Evolutionary conservation across 2,113 vertebrate genomes (phyloP).

Genomic region (Merops nubicus): DNA sequence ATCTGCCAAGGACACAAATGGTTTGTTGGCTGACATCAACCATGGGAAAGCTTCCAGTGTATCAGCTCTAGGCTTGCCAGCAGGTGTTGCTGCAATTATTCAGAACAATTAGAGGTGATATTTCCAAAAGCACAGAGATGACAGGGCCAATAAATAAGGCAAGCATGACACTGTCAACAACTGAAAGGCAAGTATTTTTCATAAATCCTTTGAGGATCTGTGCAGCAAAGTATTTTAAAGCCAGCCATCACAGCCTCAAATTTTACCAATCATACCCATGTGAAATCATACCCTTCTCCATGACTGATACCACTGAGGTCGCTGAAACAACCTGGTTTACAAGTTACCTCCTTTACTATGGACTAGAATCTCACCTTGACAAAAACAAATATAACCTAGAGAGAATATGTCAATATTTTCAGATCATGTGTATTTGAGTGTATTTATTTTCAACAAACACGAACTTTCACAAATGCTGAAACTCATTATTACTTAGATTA

Average conservation of each 20-base stretch:
- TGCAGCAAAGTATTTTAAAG: neutral
- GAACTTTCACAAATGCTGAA: neutral
- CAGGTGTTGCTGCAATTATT: slow-evolving; percentile 57
- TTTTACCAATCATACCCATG: neutral
- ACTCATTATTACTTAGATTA: neutral
- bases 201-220: neutral
- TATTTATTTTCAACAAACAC: neutral
- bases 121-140: neutral
- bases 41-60: neutral
- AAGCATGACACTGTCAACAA: neutral
- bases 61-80: slow-evolving; percentile 8
- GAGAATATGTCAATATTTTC: neutral
- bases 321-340: neutral
- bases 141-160: slow-evolving; percentile 31
- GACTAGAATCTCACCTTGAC: neutral
- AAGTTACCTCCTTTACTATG: neutral
- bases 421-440: neutral
- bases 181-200: neutral
- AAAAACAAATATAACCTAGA: neutral
- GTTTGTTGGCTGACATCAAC: neutral
- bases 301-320: rapidly evolving
- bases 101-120: slow-evolving; percentile 33
- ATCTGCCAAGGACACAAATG: slow-evolving; percentile 18
- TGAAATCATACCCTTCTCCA: neutral
- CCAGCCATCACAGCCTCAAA: neutral